A percentile compares a stretch with the other conserved stretches of the same genome.
Conservation (phyloP, 1,140 invertebrate species). For the Coptotermes formosanus region DNA sequence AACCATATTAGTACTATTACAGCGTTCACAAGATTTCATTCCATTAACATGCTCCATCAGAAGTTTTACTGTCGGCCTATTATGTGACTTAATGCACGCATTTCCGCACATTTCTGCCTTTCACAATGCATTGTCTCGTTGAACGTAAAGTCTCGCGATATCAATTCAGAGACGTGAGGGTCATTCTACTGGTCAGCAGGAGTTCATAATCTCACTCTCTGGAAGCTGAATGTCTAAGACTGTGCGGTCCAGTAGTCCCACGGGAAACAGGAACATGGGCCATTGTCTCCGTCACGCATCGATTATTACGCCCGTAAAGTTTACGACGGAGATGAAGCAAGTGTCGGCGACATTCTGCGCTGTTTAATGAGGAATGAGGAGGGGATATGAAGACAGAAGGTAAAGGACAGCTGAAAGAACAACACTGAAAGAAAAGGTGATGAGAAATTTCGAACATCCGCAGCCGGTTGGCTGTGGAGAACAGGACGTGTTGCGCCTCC, state of each 20-base stretch:
- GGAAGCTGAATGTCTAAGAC: neutral
- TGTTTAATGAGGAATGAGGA: neutral
- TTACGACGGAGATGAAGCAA: conserved; percentile 11
- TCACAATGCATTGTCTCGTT: neutral
- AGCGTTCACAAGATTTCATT: too few species aligned
- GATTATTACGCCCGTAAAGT: neutral
- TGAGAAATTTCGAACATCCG: too few species aligned
- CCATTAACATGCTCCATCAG: too few species aligned
- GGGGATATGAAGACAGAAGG: too few species aligned
- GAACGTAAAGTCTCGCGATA: neutral
- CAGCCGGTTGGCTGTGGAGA: too few species aligned
- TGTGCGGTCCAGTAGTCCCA: neutral
- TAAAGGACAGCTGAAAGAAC: too few species aligned
- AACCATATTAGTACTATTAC: too few species aligned
- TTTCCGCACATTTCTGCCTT: too few species aligned
- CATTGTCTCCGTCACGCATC: neutral
- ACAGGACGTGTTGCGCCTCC: too few species aligned
- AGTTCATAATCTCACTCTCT: neutral
- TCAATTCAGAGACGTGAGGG: neutral
- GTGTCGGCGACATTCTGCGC: neutral
- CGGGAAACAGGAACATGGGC: neutral
- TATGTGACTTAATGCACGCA: too few species aligned
- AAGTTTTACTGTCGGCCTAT: too few species aligned
- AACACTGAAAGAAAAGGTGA: too few species aligned
- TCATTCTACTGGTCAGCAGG: neutral